Base-by-base conservation (phyloP, 2,888 invertebrate genomes). In the Hydraecia micacea region DNA sequence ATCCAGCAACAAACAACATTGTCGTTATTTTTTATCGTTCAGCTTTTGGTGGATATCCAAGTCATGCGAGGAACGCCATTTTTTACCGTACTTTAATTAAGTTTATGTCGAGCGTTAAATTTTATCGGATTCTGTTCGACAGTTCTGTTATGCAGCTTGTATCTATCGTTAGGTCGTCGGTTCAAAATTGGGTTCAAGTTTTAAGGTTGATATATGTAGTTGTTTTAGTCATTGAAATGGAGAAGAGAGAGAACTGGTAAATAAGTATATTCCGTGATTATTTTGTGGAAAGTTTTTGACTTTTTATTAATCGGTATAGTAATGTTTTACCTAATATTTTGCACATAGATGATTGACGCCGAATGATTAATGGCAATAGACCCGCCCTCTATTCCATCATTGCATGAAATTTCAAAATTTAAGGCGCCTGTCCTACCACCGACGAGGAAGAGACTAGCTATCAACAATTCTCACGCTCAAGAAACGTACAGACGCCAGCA, bases 1-100 rank as follows among this genome's bases (percentile, higher is more conserved):
- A 73, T 46, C n/a, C 66, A 28, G 49, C 13, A 73, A 65, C 62
- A 62, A 73, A 36, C 42, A 8, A 62, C 36, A 25, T 25, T 46
- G 49, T 28, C 62, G 58, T 87, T 83, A 87, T 49, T 77, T 86
- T 85, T 83, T 85, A 86, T 78, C 28, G 55, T 58, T 42, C n/a
- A 70, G 65, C 60, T 79, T 84, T 79, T 87, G 85, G 84, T 81
- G 9, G 15, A 42, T 63, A 52, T 39, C 77, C 81, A 84, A 77
- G n/a, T 75, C 84, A 70, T 60, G 73, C 52, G 42, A 11, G 36
- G 11, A 46, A 9, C 69, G 69, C 67, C 58, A 81, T 77, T 87
- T 86, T 87, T 81, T 60, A 74, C 42, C 52, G 39, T 18, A 70
- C 28, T 73, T 68, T 77, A 75, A 86, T 79, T 71, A 79, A 78